A percentile compares a stretch with the other conserved stretches of the same genome.
phyloP scores from a whole-genome alignment of 2,113 vertebrate species.

The Anser brachyrhynchus region DNA sequence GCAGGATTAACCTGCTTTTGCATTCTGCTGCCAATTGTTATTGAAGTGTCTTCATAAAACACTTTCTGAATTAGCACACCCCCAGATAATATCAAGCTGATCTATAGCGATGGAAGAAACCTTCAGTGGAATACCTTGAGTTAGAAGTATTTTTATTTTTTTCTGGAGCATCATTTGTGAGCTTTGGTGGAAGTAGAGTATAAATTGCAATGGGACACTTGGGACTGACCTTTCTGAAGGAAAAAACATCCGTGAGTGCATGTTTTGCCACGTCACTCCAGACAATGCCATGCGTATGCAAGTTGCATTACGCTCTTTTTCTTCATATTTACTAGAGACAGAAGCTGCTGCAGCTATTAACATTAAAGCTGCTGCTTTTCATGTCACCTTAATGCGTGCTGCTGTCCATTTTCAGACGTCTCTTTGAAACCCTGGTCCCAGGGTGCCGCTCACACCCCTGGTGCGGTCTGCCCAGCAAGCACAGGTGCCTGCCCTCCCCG shows the following conservation, averaged over 20 bases:
- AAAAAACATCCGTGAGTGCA: neutral
- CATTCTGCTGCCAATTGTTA: neutral
- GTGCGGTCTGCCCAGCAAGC: too few relatives aligned
- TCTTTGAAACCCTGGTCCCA: neutral
- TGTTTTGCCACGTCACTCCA: neutral
- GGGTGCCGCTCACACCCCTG: neutral
- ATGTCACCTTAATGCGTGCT: neutral
- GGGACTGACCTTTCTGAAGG: neutral
- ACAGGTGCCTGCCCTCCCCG: neutral
- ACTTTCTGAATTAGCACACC: neutral
- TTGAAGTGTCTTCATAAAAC: neutral
- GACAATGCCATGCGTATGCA: neutral
- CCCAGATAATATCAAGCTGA: neutral
- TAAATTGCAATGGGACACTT: neutral
- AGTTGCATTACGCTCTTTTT: neutral
- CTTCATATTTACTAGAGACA: neutral
- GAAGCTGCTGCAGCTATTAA: neutral
- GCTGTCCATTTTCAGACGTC: neutral
- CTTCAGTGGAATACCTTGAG: neutral
- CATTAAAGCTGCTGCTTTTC: neutral
- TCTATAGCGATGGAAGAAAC: neutral
- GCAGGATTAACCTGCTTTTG: neutral
- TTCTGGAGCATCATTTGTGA: neutral
- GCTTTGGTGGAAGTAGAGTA: neutral
- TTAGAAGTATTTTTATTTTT: neutral